phyloP scores from a whole-genome alignment of 2,888 invertebrate genomes.

The Amblyjoppa fuscipennis region DNA sequence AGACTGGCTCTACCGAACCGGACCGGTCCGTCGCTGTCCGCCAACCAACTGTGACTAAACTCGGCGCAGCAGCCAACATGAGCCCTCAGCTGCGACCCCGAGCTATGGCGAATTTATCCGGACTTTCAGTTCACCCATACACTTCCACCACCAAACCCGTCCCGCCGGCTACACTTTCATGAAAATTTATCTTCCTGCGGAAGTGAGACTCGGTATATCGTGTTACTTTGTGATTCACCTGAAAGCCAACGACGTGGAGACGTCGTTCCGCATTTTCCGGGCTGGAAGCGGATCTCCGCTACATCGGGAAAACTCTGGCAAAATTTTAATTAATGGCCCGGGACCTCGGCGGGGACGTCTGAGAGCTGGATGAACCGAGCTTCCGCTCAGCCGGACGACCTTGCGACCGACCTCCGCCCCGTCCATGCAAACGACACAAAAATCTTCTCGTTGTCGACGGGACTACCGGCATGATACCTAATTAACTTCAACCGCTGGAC shows the following conservation, averaged over 20 bases:
- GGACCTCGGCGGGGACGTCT: conserved; percentile 1
- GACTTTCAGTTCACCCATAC: not conserved
- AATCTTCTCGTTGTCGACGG: not conserved
- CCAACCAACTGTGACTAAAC: not conserved
- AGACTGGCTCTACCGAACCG: not conserved
- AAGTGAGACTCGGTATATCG: conserved; percentile 29
- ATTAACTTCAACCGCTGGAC: conserved; percentile 46
- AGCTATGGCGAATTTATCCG: conserved; percentile 21
- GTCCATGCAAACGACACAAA: not conserved
- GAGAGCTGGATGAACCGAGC: conserved; percentile 1
- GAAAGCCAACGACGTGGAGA: conserved; percentile 4
- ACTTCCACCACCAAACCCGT: not conserved
- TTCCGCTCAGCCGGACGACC: conserved; percentile 29
- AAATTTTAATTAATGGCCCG: conserved; percentile 59
- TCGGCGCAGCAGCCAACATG: not conserved
- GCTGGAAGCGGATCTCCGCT: conserved; percentile 10
- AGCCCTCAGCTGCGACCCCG: conserved; percentile 4
- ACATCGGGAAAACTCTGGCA: conserved; percentile 26
- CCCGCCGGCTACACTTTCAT: not conserved
- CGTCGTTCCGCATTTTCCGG: conserved; percentile 6
- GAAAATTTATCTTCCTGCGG: conserved; percentile 33
- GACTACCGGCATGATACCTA: conserved; percentile 53
- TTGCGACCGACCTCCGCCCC: not conserved
- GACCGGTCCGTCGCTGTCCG: not conserved
- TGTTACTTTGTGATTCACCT: conserved; percentile 40